Evolutionary conservation across 2,888 invertebrate genomes (phyloP), one percentile per base, ranked within the genome.

Genomic region (Pheosia tremula): DNA sequence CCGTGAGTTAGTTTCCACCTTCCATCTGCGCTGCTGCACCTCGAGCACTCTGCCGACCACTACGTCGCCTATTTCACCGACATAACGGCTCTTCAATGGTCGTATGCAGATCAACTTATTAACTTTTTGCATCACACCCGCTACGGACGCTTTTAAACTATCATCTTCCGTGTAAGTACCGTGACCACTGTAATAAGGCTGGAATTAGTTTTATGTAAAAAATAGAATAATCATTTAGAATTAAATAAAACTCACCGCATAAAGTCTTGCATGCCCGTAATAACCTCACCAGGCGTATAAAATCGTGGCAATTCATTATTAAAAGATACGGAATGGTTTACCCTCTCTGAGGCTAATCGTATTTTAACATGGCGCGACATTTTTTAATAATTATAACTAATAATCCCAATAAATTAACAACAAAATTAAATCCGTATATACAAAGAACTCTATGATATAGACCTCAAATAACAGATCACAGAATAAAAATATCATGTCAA

Each of bases 21-120:
- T 98, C 99, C 99, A 99, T 64, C 98, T 94, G 80, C 96, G 97
- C 79, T 98, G 98, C 81, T 98, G 98, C 0, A 99, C 98, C 87
- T 99, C 98, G 0, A 97, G 96, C 41, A 99, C 97, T 57, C 99
- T 94, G 0, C 99, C 99, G 5, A 99, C 97, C 9, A 99, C 96
- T 3, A 99, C 98, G 91, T 99, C 99, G 0, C 99, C 99, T 60
- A 99, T 97, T 93, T 99, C 99, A 8, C 98, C 98, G 65, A 97
- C 96, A 83, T 97, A 99, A 65, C 99, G 95, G 81, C 97, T 97
- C 84, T 99, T 99, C 7, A 99, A 90, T 0, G 99, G 98, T 71
- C 96, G 95, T 4, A 99, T 97, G 58, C 98, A 98, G 65, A 99
- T 97, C 62, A 99, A 93, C 87, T 98, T 98, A 86, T 99, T 99